A percentile compares a stretch with the other conserved stretches of the same genome.
Evolutionary conservation across 2,113 vertebrate species (phyloP).

Genomic region (Helogale parvula): DNA sequence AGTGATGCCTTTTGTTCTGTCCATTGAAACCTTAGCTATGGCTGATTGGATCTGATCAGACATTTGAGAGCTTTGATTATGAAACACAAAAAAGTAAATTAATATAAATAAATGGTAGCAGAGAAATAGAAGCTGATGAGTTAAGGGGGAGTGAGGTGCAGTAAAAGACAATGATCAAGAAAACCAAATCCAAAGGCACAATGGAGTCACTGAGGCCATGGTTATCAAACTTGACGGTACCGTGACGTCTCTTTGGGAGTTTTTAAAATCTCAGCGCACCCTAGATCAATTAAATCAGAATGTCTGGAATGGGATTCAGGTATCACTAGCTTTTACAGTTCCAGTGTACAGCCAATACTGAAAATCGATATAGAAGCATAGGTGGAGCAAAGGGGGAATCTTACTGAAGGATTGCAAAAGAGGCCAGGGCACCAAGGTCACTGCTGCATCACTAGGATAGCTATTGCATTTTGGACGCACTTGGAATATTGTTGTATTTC

Average conservation of each 20-base stretch:
- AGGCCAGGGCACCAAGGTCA: too few relatives aligned
- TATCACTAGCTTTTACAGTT: not conserved
- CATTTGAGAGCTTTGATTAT: not conserved
- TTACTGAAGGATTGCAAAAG: not conserved
- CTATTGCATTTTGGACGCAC: not conserved
- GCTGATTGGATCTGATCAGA: not conserved
- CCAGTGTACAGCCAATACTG: not conserved
- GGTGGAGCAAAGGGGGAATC: not conserved
- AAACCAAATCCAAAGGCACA: not conserved
- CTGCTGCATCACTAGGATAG: not conserved
- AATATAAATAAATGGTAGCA: not conserved
- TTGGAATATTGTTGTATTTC: not conserved
- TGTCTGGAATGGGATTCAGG: too few relatives aligned
- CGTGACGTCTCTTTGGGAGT: not conserved
- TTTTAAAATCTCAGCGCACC: not conserved
- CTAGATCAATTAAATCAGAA: not conserved
- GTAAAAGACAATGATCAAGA: not conserved
- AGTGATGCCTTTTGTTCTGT: not conserved
- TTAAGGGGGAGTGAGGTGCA: not conserved
- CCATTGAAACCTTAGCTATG: not conserved
- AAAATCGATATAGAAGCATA: not conserved
- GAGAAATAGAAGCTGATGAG: not conserved
- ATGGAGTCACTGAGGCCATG: not conserved
- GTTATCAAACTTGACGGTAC: not conserved
- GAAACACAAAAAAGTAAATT: not conserved